These are phyloP conservation scores for Archaeoteleia sp. DNA, from an alignment of 2,888 invertebrate species.

Conservation along the genomic window DNA sequence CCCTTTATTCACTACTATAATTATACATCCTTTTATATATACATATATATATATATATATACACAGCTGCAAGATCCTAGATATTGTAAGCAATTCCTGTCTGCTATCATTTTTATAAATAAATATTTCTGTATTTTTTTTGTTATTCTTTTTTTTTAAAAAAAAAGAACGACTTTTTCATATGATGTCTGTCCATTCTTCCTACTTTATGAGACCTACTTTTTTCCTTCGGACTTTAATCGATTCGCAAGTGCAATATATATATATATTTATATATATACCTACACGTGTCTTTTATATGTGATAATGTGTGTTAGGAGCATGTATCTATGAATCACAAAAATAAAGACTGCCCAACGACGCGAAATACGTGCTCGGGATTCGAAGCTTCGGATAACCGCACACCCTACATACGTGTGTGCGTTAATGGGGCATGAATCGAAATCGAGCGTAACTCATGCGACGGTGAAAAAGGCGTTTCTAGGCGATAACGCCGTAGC, in stretches of 20 bases:
- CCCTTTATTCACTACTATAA: constrained; percentile 19
- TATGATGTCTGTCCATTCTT: constrained; percentile 33
- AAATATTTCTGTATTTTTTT: constrained; percentile 15
- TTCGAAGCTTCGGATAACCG: constrained; percentile 42
- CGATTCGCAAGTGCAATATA: constrained; percentile 19
- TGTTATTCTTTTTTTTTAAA: no score
- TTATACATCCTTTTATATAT: constrained; percentile 13
- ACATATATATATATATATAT: background rate
- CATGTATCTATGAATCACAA: constrained; percentile 46
- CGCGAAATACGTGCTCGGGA: constrained; percentile 39
- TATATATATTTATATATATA: constrained; percentile 3
- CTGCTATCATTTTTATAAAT: background rate
- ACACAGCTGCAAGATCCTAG: background rate
- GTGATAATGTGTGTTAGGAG: no score
- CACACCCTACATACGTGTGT: constrained; percentile 19
- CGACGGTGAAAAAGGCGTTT: constrained; percentile 29
- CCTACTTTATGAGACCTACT: constrained; percentile 46
- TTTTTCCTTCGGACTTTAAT: constrained; percentile 28
- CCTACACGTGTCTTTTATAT: no score
- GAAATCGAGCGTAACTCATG: constrained; percentile 49
- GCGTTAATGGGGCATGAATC: constrained; percentile 52
- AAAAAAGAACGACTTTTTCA: constrained; percentile 22
- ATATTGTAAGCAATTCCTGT: constrained; percentile 8
- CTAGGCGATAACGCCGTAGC: constrained; percentile 13
- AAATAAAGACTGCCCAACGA: constrained; percentile 44